These are phyloP conservation scores for Liodrosophila aerea DNA, from an alignment of 2,888 invertebrate genomes.

Conservation along the genomic window DNA sequence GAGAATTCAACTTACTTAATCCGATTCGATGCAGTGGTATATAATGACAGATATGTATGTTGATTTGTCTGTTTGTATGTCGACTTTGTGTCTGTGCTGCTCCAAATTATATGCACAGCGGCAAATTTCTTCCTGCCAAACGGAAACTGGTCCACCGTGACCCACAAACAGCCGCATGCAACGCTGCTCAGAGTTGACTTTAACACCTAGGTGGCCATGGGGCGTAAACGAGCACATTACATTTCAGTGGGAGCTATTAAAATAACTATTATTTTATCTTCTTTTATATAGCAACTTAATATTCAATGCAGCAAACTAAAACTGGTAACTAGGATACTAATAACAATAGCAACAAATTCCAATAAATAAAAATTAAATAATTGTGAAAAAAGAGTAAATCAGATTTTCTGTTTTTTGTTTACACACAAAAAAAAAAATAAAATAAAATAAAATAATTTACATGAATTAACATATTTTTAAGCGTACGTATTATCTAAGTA, in stretches of 20 bases:
- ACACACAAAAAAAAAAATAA: too few relatives aligned
- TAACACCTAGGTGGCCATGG: constrained; percentile 31
- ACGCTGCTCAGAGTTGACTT: constrained; percentile 27
- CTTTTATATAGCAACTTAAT: too few relatives aligned
- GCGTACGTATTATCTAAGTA: too few relatives aligned
- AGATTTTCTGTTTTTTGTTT: too few relatives aligned
- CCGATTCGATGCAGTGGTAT: constrained; percentile 1
- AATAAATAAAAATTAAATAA: too few relatives aligned
- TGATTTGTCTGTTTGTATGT: not conserved
- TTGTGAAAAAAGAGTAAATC: too few relatives aligned
- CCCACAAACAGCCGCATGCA: constrained; percentile 55
- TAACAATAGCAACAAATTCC: too few relatives aligned
- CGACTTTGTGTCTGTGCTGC: constrained; percentile 1
- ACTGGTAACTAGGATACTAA: too few relatives aligned
- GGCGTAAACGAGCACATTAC: not conserved
- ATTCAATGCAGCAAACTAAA: too few relatives aligned
- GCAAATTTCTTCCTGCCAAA: constrained; percentile 61
- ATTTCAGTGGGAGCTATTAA: not conserved
- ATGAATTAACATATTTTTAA: too few relatives aligned
- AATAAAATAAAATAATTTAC: too few relatives aligned
- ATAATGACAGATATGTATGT: not conserved
- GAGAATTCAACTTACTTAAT: constrained; percentile 24
- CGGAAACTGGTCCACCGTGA: constrained; percentile 71
- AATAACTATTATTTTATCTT: not conserved
- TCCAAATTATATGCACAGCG: constrained; percentile 52